Base-by-base conservation (phyloP, 2,888 invertebrate species). In the Cordilura impudica region DNA sequence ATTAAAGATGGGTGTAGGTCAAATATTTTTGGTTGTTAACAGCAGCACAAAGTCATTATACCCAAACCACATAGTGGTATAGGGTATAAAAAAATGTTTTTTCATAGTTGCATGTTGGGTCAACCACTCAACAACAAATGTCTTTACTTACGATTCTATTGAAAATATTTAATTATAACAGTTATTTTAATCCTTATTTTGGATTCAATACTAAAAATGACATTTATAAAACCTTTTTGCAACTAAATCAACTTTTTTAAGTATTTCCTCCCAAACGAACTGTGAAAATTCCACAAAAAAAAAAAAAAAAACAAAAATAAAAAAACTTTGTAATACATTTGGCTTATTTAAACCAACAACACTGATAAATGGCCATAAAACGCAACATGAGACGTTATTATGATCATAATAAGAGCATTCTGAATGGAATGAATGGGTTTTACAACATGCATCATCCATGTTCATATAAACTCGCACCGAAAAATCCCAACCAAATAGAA, bases 301-400 rank as follows among this genome's bases (percentile, higher is more conserved):
- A 26, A 39, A 12, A 7, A 18, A 60, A 19, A 49, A 14, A 19
- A 47, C 4, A 51, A 54, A 31, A 45, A n/a, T n/a, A n/a, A n/a
- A 63, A 56, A 23, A 63, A 63, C 63, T 51, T 63, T 72, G 35
- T 39, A 63, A 67, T 72, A 75, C 75, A 72, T 72, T 71, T 18
- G 51, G 75, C 75, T 79, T 79, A 79, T 56, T 67, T 78, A 67
- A 26, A 71, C 53, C 26, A 79, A 75, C 29, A 66, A 66, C 66
- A 43, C 71, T 79, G 75, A 75, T 72, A 79, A 70, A 75, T 75
- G 79, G 71, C 61, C 71, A 71, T 63, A 67, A 75, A 61, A 56
- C 49, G 61, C 74, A 79, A 79, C 56, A 66, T 71, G 75, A 63
- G 75, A 71, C 67, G 51, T 45, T 75, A 65, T 43, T 43, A 43